Evolutionary conservation across 2,113 vertebrate genomes (phyloP), one percentile per base, ranked within the genome.

Genomic region (Leptosomus discolor): DNA sequence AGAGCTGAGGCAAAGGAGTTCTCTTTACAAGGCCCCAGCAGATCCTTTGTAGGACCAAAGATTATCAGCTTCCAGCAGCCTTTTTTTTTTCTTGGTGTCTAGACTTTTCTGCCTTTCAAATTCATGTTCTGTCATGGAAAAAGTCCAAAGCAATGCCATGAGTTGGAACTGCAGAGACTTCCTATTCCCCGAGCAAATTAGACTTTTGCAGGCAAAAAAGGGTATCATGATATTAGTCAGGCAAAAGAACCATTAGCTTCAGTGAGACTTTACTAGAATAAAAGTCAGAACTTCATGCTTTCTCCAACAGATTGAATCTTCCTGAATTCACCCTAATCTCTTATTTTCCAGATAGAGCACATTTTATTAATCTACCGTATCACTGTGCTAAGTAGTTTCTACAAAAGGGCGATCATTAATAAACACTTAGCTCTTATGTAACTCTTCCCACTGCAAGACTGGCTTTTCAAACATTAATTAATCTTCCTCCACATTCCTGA

Each of bases 401-500:
- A 63, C 74, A 92, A 94, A 94, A 88, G 63, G 41, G 34, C 2
- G 1, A 87, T 86, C 50, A 65, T 94, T 96, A 96, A 89, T 93
- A 80, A 96, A 96, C 77, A 85, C 60, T 87, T 84, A 87, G 73
- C 32, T 85, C 92, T 94, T 96, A 94, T 12, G 69, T 93, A 96
- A 94, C 45, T 90, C 89, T 95, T 90, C 69, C 83, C 53, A 91
- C 84, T 79, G 84, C 90, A 94, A 94, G 84, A 85, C 81, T 85
- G 53, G 88, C 29, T 97, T 96, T 92, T 87, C 95, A 97, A 96
- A 92, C 48, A 84, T 71, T 94, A 94, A 95, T 96, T 94, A 86
- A 92, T 95, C 71, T 93, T 94, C 84, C 56, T 92, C 73, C 69
- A 87, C 48, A 48, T 70, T 94, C 53, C 60, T 95, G 86, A 91